Percentiles rank a stretch among this genome's conserved stretches.
These are phyloP conservation scores for Hippolais icterina DNA, from an alignment of 2,113 vertebrate genomes.

Conservation along the genomic window DNA sequence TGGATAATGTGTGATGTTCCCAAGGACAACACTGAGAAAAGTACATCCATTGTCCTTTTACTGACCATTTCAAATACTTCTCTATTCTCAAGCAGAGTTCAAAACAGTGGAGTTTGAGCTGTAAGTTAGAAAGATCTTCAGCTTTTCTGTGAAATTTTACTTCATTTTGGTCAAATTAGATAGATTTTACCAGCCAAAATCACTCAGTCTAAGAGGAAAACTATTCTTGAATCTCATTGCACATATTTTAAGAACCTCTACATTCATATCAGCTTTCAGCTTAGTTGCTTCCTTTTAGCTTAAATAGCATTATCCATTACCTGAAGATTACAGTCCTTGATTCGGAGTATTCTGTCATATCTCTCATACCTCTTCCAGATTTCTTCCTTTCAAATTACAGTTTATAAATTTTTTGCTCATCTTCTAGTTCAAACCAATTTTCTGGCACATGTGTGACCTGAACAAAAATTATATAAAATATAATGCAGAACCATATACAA, in stretches of 20 bases:
- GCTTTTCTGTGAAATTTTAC: neutral
- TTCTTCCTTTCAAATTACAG: neutral
- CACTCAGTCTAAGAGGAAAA: neutral
- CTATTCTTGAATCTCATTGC: neutral
- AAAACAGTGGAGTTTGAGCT: neutral
- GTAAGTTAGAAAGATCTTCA: neutral
- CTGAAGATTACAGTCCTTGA: neutral
- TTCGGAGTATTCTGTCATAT: neutral
- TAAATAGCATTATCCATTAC: slow-evolving; percentile 4
- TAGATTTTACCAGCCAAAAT: neutral
- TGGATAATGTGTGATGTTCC: neutral
- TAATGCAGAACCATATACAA: neutral
- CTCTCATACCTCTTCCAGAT: neutral
- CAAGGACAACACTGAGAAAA: neutral
- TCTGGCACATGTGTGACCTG: neutral
- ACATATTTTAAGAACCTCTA: neutral
- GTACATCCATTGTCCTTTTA: neutral
- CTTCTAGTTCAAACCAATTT: neutral
- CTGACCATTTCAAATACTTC: neutral
- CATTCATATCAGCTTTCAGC: neutral
- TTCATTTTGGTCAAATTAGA: neutral
- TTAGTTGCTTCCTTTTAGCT: neutral
- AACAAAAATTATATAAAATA: neutral
- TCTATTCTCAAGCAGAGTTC: neutral
- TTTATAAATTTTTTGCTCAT: neutral